Conservation (phyloP, 2,888 invertebrate species). For the Epistrophe grossulariae region DNA sequence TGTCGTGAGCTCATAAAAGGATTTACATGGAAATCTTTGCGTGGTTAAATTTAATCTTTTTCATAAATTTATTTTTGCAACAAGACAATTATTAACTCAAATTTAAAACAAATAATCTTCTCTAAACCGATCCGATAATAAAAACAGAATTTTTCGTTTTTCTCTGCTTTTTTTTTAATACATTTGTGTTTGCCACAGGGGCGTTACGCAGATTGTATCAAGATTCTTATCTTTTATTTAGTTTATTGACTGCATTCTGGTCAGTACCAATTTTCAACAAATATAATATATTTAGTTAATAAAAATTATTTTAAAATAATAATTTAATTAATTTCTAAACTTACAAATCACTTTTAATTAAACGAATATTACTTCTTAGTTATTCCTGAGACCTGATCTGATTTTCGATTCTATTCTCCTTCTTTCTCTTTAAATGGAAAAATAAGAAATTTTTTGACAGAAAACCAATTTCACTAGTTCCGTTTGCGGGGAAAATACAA, state of each 20-base stretch:
- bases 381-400: not conserved
- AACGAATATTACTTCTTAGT: slow-evolving; percentile 22
- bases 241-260: not conserved
- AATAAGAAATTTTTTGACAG: slow-evolving; percentile 68
- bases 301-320: not conserved
- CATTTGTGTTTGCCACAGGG: slow-evolving; percentile 37
- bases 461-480: slow-evolving; percentile 54
- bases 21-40: too few species aligned
- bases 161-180: not conserved
- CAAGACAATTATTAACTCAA: not conserved
- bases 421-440: slow-evolving; percentile 19
- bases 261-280: not conserved
- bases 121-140: not conserved
- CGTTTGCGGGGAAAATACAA: slow-evolving; percentile 15
- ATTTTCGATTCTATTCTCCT: not conserved
- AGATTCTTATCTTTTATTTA: slow-evolving; percentile 24
- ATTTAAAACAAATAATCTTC: not conserved
- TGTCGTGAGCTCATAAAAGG: too few species aligned
- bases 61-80: not conserved
- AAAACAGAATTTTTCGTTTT: not conserved
- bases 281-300: not conserved
- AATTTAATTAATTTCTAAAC: slow-evolving; percentile 17
- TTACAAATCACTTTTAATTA: slow-evolving; percentile 51
- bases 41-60: too few species aligned
- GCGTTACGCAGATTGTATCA: slow-evolving; percentile 36